A percentile compares a stretch with the other conserved stretches of the same genome.
These are phyloP conservation scores for zebrafish (Danio rerio) DNA, from an alignment of 2,113 vertebrate genomes.

Conservation along the genomic window DNA sequence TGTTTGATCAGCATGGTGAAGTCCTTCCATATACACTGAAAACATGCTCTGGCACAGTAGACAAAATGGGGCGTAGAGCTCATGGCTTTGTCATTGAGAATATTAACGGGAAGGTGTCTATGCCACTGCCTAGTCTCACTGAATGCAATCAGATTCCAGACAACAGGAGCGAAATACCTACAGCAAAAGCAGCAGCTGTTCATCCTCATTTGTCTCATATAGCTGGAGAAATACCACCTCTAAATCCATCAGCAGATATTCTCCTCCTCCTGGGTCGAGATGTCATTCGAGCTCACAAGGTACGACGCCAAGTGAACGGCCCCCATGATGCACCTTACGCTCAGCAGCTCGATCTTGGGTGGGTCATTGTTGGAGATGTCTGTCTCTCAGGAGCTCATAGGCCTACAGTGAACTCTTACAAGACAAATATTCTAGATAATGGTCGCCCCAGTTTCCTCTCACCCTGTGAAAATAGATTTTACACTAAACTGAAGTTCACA, in stretches of 20 bases:
- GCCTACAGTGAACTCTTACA: background rate
- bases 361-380: background rate
- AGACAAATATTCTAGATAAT: background rate
- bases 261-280: background rate
- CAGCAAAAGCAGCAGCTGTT: no score
- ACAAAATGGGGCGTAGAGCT: background rate
- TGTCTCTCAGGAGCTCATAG: background rate
- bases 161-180: background rate
- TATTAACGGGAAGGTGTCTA: background rate
- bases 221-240: no score
- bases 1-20: background rate
- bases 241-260: background rate
- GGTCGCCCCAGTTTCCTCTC: background rate
- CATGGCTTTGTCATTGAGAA: background rate
- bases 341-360: background rate
- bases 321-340: background rate
- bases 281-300: background rate
- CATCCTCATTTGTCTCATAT: background rate
- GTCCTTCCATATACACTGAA: background rate
- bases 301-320: background rate
- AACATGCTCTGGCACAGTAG: no score
- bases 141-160: background rate
- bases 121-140: background rate
- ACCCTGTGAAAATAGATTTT: background rate
- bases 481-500: background rate